Evolutionary conservation across 2,797 vertebrate species (phyloP).

Genomic region (Eutrigla gurnardus): DNA sequence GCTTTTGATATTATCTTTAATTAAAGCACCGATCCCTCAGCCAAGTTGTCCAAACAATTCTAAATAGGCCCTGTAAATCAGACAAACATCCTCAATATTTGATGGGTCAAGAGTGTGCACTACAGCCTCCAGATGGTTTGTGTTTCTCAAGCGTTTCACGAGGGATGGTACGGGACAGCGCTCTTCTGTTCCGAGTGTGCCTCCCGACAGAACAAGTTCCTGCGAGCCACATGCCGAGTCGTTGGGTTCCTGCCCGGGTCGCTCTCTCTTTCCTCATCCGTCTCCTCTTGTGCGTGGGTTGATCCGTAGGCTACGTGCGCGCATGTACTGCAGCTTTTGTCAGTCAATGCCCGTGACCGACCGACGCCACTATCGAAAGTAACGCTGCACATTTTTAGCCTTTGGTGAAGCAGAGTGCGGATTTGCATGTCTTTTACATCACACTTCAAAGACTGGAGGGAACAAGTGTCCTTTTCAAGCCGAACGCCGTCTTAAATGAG

Average conservation of each 20-base stretch:
- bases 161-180: conserved; percentile 77
- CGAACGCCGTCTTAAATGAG: conserved; percentile 5
- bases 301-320: conserved; percentile 38
- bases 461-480: conserved; percentile 9
- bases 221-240: conserved; percentile 68
- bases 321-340: conserved; percentile 22
- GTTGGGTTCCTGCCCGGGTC: conserved; percentile 66
- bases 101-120: conserved; percentile 73
- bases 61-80: conserved; percentile 83
- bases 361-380: conserved; percentile 8
- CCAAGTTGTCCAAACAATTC: conserved; percentile 85
- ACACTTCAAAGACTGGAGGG: conserved; percentile 21
- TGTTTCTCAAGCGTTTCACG: conserved; percentile 78
- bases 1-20: conserved; percentile 88
- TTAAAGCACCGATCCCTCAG: conserved; percentile 83
- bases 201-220: conserved; percentile 74
- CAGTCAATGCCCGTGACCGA: conserved; percentile 6
- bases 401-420: not conserved
- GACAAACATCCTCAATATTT: conserved; percentile 85
- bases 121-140: conserved; percentile 85
- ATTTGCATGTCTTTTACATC: conserved; percentile 20
- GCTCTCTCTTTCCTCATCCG: conserved; percentile 28
- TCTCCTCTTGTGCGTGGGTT: conserved; percentile 44
- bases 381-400: conserved; percentile 2
- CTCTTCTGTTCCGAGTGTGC: conserved; percentile 76